Evolutionary conservation across 1,140 invertebrate genomes (phyloP), one percentile per base, ranked within the genome.

Genomic region (Drosophila cardini): DNA sequence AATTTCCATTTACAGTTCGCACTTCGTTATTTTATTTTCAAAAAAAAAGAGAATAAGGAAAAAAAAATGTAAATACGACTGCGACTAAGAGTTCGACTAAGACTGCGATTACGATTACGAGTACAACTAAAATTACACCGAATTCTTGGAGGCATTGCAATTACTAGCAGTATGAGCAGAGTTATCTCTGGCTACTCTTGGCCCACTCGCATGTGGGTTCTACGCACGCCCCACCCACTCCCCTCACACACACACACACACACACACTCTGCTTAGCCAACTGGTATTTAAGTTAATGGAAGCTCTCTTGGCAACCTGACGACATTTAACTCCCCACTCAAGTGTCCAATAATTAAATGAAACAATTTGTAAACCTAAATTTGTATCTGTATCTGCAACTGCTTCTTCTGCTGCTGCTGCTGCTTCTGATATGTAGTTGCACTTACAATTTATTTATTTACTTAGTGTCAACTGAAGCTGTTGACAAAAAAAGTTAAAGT

Each of bases 1-100:
- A 86, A 64, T 78, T 70, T 61, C 63, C 53, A 64, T 83, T 86
- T 85, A 85, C 81, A 86, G 78, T 86, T 84, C 62, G 43, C 43
- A 45, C 45, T 18, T 21, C 46, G 46, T 46, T 46, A 46, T 46
- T 46, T 46, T 21, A 46, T 60, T 26, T 5, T 26, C 21, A 26
- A 26, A 26, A 26, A 26, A 26, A 26, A 26, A 26, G 21, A 26
- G 21, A 26, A 26, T 2, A 26, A 26, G 3, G 3, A 26, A 26
- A 26, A 26, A 26, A 26, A 15, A 57, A 57, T 57, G 55, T 16
- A 61, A 61, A 61, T 61, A 46, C 34, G 7, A 9, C 34, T 36
- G 10, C 34, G 34, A 9, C 40, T 43, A 5, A 13, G 40, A 26
- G 21, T 26, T 26, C 21, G 21, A 26, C 21, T 26, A 26, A 26